A percentile compares a stretch with the other conserved stretches of the same genome.
These are phyloP conservation scores for Drosophila melanica DNA, from an alignment of 1,140 invertebrate genomes.

Conservation along the genomic window DNA sequence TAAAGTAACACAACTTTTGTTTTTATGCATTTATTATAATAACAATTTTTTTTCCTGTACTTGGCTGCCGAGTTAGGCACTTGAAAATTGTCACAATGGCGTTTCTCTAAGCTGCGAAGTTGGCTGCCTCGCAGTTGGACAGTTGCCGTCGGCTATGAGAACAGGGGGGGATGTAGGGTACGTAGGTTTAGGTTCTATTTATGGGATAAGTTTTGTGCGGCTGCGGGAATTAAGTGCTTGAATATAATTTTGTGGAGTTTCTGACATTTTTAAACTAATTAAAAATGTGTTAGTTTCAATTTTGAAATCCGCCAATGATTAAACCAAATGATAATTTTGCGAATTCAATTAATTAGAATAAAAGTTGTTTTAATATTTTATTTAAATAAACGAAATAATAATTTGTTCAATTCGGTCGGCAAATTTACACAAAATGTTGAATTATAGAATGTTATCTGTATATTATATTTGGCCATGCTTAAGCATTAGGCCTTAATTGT, in stretches of 20 bases:
- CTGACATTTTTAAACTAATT: neutral
- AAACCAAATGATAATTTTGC: neutral
- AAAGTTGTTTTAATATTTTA: too few species aligned
- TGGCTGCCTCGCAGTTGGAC: neutral
- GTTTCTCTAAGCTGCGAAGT: constrained; percentile 21
- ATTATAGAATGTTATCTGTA: too few species aligned
- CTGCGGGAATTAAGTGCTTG: constrained; percentile 15
- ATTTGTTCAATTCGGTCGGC: neutral
- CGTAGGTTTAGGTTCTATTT: constrained; percentile 15
- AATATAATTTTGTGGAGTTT: constrained; percentile 14
- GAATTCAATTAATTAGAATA: constrained; percentile 2
- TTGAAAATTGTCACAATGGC: constrained; percentile 36
- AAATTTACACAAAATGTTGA: neutral
- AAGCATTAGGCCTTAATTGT: too few species aligned
- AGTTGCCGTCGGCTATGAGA: neutral
- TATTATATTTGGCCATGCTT: too few species aligned
- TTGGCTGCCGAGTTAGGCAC: constrained; percentile 7
- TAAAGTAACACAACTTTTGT: constrained; percentile 25
- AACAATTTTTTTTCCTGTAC: constrained; percentile 4
- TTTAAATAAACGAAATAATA: neutral
- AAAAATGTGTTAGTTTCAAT: neutral
- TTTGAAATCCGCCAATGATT: neutral
- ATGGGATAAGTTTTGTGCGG: constrained; percentile 21
- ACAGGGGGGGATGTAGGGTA: neutral
- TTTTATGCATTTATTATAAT: neutral